Evolutionary conservation across 2,113 vertebrate genomes (phyloP), one percentile per base, ranked within the genome.

Genomic region (Neolamprologus fasciatus): DNA sequence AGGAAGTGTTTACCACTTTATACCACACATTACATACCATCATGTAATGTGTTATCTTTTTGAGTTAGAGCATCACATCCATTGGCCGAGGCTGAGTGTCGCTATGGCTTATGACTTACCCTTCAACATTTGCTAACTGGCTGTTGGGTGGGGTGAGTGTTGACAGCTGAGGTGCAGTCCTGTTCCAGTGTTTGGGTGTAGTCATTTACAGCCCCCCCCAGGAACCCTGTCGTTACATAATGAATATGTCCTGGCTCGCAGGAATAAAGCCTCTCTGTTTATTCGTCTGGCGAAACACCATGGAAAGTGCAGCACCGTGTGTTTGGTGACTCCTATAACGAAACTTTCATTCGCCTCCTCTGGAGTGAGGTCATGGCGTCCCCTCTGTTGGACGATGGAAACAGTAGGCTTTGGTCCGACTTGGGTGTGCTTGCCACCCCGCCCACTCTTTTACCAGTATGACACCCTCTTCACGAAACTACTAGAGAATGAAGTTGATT

Each of bases 251-350:
- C 90, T 80, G 92, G 91, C 89, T 89, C 54, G 3, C 80, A 83
- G 82, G 86, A 96, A 96, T 94, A 96, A 96, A 90, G 93, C 91
- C 79, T 86, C 90, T 94, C 94, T 96, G 95, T 97, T 94, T 89
- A 90, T 51, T 23, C 23, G 45, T 91, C 94, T 96, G 96, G 96
- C 96, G 7, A 87, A 78, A 55, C 51, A 1, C 35, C 79, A 33
- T 95, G 96, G 96, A 97, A 97, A 96, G 87, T 91, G 86, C 66
- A 87, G 90, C 93, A 85, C 89, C 90, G 90, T 95, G 91, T 94
- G 92, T 92, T 91, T 89, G 92, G 93, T 89, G 94, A 95, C 91
- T 92, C 92, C 86, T 80, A 82, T 86, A 94, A 89, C 92, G 87
- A 94, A 94, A 89, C 87, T 91, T 91, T 90, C 89, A 93, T 93